Percentiles rank a stretch among this genome's conserved stretches.
Evolutionary conservation across 2,888 invertebrate genomes (phyloP).

Genomic region (Odontocolon sp.): DNA sequence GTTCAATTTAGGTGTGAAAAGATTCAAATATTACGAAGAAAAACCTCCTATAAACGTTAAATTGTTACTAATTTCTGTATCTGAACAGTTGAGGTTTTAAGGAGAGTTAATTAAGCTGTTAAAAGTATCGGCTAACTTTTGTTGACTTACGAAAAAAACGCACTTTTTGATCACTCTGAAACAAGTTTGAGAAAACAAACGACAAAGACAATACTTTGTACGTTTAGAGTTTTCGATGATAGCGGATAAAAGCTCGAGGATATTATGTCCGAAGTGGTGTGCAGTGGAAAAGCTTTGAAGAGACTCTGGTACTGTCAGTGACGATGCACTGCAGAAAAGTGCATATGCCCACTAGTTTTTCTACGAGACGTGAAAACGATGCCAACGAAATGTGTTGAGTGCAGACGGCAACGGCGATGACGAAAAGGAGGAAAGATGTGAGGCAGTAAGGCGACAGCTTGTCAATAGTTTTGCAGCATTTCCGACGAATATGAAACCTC

Average conservation of each 20-base stretch:
- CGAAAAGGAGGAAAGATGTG: conserved; percentile 7
- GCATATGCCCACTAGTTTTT: not conserved
- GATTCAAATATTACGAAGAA: no score
- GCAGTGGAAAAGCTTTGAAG: not conserved
- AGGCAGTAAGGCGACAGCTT: not conserved
- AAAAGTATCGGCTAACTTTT: no score
- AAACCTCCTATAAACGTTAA: no score
- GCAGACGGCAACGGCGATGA: no score
- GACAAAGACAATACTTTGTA: not conserved
- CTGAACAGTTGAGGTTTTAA: no score
- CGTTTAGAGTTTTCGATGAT: not conserved
- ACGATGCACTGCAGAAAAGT: conserved; percentile 12
- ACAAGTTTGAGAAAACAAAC: not conserved
- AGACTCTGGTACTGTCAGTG: not conserved
- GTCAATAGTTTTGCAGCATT: conserved; percentile 8
- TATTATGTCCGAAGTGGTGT: not conserved
- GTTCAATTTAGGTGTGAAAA: no score
- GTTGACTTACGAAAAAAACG: no score
- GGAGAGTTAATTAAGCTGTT: no score
- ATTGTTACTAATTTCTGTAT: no score
- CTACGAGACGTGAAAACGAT: not conserved
- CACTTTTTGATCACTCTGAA: no score
- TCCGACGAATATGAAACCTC: not conserved
- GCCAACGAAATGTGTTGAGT: not conserved
- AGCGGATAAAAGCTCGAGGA: conserved; percentile 17